Evolutionary conservation across 2,113 vertebrate genomes (phyloP).

Genomic region (Cariama cristata): DNA sequence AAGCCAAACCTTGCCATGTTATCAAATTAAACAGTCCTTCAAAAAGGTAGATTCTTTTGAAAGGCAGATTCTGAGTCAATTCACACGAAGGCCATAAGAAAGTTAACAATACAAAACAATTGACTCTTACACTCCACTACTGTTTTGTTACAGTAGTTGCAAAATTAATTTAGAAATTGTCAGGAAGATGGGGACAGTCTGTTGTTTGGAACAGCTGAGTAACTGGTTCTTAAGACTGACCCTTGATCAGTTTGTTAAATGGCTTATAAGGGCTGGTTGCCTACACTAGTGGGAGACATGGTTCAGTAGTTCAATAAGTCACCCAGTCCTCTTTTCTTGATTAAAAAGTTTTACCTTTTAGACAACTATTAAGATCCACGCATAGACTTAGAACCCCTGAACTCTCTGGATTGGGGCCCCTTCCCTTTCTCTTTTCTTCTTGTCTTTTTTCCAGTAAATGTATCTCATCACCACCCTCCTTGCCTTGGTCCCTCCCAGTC

Average conservation of each 20-base stretch:
- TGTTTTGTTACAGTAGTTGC: background rate
- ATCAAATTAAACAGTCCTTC: background rate
- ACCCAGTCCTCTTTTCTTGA: background rate
- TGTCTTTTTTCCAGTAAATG: background rate
- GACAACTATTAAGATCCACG: background rate
- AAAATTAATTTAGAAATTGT: background rate
- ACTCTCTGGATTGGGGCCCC: background rate
- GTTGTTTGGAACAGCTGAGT: background rate
- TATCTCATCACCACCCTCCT: background rate
- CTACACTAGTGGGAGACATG: rapidly evolving
- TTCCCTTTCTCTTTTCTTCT: background rate
- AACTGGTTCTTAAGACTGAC: background rate
- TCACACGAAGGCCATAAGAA: background rate
- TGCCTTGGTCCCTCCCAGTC: background rate
- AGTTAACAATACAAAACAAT: background rate
- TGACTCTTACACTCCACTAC: background rate
- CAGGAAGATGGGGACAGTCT: background rate
- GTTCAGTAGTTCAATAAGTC: background rate
- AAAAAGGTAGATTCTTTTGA: background rate
- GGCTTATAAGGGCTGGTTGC: background rate
- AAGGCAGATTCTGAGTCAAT: background rate
- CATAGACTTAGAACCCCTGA: background rate
- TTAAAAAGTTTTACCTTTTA: background rate
- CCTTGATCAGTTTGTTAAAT: background rate
- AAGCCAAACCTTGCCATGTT: background rate